Percentiles rank a stretch among this genome's conserved stretches.
phyloP scores from a whole-genome alignment of 2,797 vertebrate species.

The Corythornis leucogaster region DNA sequence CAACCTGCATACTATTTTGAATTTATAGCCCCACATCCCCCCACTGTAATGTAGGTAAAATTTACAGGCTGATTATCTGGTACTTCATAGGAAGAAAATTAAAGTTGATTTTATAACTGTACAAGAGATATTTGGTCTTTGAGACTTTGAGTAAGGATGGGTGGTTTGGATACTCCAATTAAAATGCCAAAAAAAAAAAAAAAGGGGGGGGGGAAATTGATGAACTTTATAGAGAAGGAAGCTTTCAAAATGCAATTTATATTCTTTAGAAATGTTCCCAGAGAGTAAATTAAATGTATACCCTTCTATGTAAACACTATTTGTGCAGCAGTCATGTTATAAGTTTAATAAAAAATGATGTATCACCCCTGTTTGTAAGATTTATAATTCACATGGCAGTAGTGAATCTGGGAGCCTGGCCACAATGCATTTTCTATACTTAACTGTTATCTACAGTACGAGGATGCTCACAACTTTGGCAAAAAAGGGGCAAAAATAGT shows the following conservation, averaged over 20 bases:
- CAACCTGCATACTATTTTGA: slow-evolving; percentile 78
- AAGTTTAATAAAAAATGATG: slow-evolving; percentile 84
- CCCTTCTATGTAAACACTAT: slow-evolving; percentile 81
- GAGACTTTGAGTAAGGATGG: slow-evolving; percentile 64
- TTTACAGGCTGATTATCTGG: slow-evolving; percentile 81
- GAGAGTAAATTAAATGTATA: slow-evolving; percentile 81
- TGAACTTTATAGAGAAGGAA: slow-evolving; percentile 71
- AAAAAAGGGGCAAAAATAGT: slow-evolving; percentile 42
- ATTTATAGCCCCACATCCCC: slow-evolving; percentile 74
- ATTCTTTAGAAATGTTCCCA: slow-evolving; percentile 77
- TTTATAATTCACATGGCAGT: slow-evolving; percentile 82
- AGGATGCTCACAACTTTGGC: slow-evolving; percentile 71
- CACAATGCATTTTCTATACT: slow-evolving; percentile 83
- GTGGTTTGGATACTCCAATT: slow-evolving; percentile 72
- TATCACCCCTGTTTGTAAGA: slow-evolving; percentile 79
- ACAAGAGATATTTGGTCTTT: slow-evolving; percentile 73
- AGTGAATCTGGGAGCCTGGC: slow-evolving; percentile 79
- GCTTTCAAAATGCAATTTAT: slow-evolving; percentile 80
- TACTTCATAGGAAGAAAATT: slow-evolving; percentile 80
- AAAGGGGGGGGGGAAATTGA: slow-evolving; percentile 33
- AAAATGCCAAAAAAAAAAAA: slow-evolving; percentile 64
- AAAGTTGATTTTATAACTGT: slow-evolving; percentile 77
- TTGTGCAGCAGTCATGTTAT: slow-evolving; percentile 77
- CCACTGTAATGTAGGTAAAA: slow-evolving; percentile 77
- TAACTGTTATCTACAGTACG: slow-evolving; percentile 80